phyloP scores from a whole-genome alignment of 2,113 vertebrate species.

The Rhinichthys klamathensis region DNA sequence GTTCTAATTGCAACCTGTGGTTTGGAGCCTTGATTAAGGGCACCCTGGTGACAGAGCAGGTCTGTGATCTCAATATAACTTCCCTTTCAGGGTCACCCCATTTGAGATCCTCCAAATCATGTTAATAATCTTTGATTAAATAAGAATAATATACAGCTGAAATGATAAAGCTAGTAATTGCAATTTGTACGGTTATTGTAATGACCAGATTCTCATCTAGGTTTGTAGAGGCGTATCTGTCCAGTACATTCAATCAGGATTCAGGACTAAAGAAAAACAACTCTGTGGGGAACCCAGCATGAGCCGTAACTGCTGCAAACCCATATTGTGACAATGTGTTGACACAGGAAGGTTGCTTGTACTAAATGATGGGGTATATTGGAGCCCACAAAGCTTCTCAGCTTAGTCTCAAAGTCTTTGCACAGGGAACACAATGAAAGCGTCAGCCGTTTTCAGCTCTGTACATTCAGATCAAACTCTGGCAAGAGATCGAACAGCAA shows the following conservation, averaged over 20 bases:
- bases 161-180: conserved; percentile 32
- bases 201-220: conserved; percentile 16
- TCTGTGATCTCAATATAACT: conserved; percentile 25
- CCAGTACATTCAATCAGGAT: not conserved
- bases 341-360: conserved; percentile 3
- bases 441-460: conserved; percentile 20
- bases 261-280: not conserved
- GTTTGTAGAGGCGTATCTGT: not conserved
- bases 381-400: not conserved
- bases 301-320: conserved; percentile 23
- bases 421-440: conserved; percentile 17
- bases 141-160: conserved; percentile 13
- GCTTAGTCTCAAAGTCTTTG: conserved; percentile 25
- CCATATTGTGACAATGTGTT: conserved; percentile 33
- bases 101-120: conserved; percentile 38
- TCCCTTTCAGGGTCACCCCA: conserved; percentile 17
- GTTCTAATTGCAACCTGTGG: conserved; percentile 12
- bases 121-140: conserved; percentile 42
- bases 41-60: conserved; percentile 18
- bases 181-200: conserved; percentile 1
- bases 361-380: conserved; percentile 19
- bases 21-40: conserved; percentile 36
- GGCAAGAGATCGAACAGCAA: conserved; percentile 32
- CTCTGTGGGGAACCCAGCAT: not conserved
- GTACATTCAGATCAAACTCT: conserved; percentile 21